Evolutionary conservation across 2,113 vertebrate genomes (phyloP).

Genomic region (Propithecus coquereli): DNA sequence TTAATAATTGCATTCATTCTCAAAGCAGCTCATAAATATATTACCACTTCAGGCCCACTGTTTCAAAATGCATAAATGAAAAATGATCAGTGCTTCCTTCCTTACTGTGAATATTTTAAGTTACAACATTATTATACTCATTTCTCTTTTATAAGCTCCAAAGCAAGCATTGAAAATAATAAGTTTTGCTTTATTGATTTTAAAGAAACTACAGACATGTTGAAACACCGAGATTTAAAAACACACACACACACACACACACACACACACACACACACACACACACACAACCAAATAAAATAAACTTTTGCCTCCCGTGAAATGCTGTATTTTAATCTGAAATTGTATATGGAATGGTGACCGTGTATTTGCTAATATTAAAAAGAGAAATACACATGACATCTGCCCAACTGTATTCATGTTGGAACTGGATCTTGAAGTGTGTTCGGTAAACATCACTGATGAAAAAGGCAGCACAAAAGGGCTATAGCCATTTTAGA

Average conservation of each 20-base stretch:
- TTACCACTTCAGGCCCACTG: not conserved
- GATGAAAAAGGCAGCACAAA: too few relatives aligned
- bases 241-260: not conserved
- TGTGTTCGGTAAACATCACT: not conserved
- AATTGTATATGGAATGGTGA: not conserved
- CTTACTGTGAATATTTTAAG: constrained; percentile 48
- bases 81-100: not conserved
- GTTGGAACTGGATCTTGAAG: not conserved
- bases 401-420: not conserved
- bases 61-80: constrained; percentile 33
- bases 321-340: not conserved
- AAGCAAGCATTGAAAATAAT: not conserved
- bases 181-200: constrained; percentile 51
- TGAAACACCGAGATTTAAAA: not conserved
- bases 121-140: constrained; percentile 22
- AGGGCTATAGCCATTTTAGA: fast-evolving
- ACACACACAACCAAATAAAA: not conserved
- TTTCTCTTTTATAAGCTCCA: constrained; percentile 37
- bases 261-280: not conserved
- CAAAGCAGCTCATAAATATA: constrained; percentile 45
- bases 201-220: constrained; percentile 1
- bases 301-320: not conserved
- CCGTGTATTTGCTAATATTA: not conserved
- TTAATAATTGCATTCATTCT: constrained; percentile 32
- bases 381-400: not conserved